These are phyloP conservation scores for Acrocyrtus sp. DNA, from an alignment of 2,888 invertebrate species.

Conservation along the genomic window DNA sequence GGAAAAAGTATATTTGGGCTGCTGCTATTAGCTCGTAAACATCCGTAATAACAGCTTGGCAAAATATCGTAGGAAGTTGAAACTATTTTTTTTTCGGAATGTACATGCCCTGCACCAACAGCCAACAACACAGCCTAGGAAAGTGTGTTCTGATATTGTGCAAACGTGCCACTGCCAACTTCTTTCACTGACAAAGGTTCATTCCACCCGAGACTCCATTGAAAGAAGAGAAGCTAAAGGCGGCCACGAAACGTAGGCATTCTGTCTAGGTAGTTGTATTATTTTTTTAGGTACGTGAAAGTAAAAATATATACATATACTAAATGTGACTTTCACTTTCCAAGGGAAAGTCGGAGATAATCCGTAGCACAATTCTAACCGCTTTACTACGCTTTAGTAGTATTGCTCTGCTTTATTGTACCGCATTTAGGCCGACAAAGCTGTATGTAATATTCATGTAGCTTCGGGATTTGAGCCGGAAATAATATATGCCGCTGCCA, in stretches of 20 bases:
- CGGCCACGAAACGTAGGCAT: neutral
- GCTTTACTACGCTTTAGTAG: neutral
- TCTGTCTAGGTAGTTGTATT: no score
- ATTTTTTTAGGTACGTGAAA: no score
- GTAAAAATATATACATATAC: neutral
- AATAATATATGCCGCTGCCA: no score
- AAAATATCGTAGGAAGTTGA: neutral
- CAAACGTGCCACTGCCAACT: neutral
- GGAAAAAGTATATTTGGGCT: neutral
- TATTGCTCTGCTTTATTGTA: no score
- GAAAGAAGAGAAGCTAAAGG: neutral
- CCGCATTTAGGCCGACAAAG: no score
- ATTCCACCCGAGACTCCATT: constrained; percentile 39
- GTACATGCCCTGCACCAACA: constrained; percentile 1
- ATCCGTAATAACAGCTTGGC: neutral
- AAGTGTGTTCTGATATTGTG: neutral
- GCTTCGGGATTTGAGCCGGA: no score
- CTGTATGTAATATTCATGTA: no score
- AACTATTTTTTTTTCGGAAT: neutral
- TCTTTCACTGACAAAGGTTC: constrained; percentile 30
- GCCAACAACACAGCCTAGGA: no score
- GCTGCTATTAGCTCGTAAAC: neutral
- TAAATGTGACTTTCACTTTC: neutral
- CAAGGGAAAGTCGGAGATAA: neutral
- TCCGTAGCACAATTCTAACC: neutral